Evolutionary conservation across 2,797 vertebrate genomes (phyloP).

Genomic region (Buceros bicornis): DNA sequence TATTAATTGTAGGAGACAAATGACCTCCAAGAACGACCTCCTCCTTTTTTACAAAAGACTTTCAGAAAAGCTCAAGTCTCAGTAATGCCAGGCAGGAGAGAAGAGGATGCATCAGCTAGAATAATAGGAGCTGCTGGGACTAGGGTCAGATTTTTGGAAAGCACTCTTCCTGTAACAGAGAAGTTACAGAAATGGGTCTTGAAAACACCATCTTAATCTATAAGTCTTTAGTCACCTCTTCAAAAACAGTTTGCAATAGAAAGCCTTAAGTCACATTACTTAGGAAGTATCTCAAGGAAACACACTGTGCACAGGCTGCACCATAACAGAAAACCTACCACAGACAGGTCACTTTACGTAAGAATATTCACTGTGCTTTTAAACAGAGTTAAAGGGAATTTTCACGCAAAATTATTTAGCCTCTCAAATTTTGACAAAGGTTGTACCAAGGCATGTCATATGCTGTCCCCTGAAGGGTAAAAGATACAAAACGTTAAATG

Average conservation of each 20-base stretch:
- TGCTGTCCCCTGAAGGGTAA: background rate
- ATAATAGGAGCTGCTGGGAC: background rate
- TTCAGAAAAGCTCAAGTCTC: background rate
- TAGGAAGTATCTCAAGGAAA: background rate
- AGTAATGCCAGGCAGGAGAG: background rate
- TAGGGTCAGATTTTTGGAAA: background rate
- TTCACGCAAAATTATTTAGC: conserved; percentile 15
- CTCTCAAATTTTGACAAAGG: background rate
- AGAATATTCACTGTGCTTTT: background rate
- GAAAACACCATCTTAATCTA: conserved; percentile 25
- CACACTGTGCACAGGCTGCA: background rate
- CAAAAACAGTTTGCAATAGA: background rate
- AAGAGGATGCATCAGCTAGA: background rate
- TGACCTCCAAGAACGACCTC: background rate
- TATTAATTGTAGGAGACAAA: background rate
- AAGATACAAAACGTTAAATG: background rate
- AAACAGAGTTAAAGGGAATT: background rate
- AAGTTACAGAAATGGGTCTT: conserved; percentile 7
- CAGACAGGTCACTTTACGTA: background rate
- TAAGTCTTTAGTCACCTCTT: conserved; percentile 11
- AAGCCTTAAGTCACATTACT: background rate
- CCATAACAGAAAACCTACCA: background rate
- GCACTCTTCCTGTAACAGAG: background rate
- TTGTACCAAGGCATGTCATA: background rate
- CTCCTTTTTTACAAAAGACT: background rate